phyloP scores from a whole-genome alignment of 2,888 invertebrate species.

The Heteromyza rotundicornis region DNA sequence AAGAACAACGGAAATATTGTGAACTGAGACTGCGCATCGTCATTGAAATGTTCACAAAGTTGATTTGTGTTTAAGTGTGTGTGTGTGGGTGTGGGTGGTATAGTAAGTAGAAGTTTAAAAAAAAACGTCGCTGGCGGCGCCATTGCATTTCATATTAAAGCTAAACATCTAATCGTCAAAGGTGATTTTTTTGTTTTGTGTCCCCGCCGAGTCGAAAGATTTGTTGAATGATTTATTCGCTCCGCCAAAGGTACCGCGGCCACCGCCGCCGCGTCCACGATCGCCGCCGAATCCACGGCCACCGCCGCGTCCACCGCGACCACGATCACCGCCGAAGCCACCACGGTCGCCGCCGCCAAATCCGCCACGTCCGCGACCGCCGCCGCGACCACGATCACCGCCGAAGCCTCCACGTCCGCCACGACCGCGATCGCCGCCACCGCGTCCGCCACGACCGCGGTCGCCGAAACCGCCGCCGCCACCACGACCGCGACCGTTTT shows the following conservation, averaged over 20 bases:
- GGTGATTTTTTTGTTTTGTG: slow-evolving; percentile 58
- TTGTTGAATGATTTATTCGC: slow-evolving; percentile 64
- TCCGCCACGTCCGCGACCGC: slow-evolving; percentile 51
- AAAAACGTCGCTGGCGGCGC: not conserved
- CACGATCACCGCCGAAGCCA: slow-evolving; percentile 55
- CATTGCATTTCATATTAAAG: slow-evolving; percentile 6
- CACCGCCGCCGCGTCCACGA: slow-evolving; percentile 22
- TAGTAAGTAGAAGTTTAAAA: not conserved
- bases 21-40: not conserved
- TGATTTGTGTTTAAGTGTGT: slow-evolving; percentile 17
- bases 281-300: slow-evolving; percentile 39
- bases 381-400: slow-evolving; percentile 39
- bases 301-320: slow-evolving; percentile 54
- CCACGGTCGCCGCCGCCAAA: too few species aligned
- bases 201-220: slow-evolving; percentile 65
- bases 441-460: slow-evolving; percentile 35
- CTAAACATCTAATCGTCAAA: slow-evolving; percentile 53
- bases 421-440: slow-evolving; percentile 36
- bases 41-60: slow-evolving; percentile 1
- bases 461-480: slow-evolving; percentile 52
- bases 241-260: slow-evolving; percentile 32
- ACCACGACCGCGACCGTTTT: slow-evolving; percentile 42
- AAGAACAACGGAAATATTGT: not conserved
- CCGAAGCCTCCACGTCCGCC: slow-evolving; percentile 55
- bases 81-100: slow-evolving; percentile 6